Percentiles rank a stretch among this genome's conserved stretches.
Conservation (phyloP, 2,113 vertebrate genomes). For the Gavialis gangeticus region DNA sequence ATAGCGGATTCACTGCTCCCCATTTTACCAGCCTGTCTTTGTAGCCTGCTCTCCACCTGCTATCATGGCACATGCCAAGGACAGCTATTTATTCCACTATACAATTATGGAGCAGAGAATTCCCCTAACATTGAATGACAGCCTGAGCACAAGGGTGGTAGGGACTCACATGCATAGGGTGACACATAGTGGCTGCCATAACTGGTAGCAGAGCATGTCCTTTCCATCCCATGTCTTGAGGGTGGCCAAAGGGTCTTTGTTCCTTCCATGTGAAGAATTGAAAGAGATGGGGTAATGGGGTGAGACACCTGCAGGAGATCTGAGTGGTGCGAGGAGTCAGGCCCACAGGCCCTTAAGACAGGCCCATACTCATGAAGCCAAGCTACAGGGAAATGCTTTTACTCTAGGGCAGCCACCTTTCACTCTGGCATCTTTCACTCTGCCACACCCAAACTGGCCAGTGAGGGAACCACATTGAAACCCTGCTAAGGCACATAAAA, state of each 20-base stretch:
- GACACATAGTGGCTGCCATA: neutral
- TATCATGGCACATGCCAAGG: neutral
- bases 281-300: neutral
- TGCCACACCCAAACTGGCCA: neutral
- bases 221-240: neutral
- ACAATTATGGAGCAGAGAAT: fast-evolving
- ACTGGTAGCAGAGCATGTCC: neutral
- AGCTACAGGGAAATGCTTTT: neutral
- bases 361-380: too few relatives aligned
- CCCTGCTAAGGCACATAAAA: neutral
- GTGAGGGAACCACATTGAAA: neutral
- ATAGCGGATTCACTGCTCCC: neutral
- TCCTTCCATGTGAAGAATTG: neutral
- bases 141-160: fast-evolving
- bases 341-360: neutral
- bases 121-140: fast-evolving
- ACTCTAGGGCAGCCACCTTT: neutral
- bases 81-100: fast-evolving
- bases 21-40: neutral
- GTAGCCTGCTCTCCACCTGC: neutral
- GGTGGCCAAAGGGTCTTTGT: neutral
- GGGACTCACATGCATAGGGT: neutral
- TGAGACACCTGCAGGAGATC: neutral
- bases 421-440: neutral
- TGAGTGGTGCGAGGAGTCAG: neutral